Conservation (phyloP, 2,888 invertebrate genomes). For the Rhaphigaster nebulosa region DNA sequence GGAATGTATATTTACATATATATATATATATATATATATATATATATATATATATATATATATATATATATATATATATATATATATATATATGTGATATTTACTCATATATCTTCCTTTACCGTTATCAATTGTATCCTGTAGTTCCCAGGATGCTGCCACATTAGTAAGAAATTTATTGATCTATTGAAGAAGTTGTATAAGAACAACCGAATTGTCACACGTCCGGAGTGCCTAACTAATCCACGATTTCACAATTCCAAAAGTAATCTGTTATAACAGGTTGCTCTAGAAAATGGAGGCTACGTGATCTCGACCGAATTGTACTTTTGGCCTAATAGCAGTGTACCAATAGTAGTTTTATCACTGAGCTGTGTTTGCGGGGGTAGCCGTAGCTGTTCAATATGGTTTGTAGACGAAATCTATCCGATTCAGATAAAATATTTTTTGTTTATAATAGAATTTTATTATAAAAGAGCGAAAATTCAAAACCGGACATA, state of each 20-base stretch:
- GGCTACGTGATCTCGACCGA: not conserved
- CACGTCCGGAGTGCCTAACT: constrained; percentile 22
- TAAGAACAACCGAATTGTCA: not conserved
- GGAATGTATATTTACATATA: too few relatives aligned
- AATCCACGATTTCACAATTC: not conserved
- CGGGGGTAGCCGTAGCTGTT: not conserved
- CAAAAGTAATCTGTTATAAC: constrained; percentile 7
- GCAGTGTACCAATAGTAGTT: not conserved
- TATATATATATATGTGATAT: too few relatives aligned
- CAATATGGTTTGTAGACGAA: not conserved
- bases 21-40: too few relatives aligned
- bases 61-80: too few relatives aligned
- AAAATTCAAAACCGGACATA: too few relatives aligned
- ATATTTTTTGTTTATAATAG: too few relatives aligned
- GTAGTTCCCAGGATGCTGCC: too few relatives aligned
- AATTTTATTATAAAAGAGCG: too few relatives aligned
- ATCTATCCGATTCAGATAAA: not conserved
- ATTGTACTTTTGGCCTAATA: not conserved
- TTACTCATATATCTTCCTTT: too few relatives aligned
- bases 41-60: too few relatives aligned
- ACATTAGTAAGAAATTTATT: not conserved
- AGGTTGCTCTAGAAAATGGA: constrained; percentile 17
- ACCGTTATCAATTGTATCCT: not conserved
- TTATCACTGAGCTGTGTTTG: not conserved
- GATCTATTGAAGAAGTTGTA: not conserved